Conservation (phyloP, 1,140 invertebrate genomes). For the Hyles vespertilio region DNA sequence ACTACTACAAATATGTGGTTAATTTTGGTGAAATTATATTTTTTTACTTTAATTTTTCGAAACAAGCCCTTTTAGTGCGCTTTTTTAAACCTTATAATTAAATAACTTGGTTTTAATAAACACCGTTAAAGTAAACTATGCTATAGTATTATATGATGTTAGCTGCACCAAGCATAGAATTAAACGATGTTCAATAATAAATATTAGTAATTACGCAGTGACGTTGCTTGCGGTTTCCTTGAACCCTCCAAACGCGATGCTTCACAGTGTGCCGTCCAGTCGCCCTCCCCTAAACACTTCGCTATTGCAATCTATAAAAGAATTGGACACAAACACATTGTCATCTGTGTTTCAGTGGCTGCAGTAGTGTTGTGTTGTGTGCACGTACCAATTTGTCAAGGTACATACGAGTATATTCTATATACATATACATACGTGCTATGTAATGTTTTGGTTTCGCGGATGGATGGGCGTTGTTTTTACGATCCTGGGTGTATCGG, state of each 20-base stretch:
- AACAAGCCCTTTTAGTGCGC: too few relatives aligned
- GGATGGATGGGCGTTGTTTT: background rate
- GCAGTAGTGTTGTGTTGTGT: constrained; percentile 68
- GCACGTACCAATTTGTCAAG: constrained; percentile 44
- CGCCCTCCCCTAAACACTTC: constrained; percentile 45
- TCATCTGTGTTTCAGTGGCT: constrained; percentile 61
- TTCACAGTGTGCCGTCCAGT: constrained; percentile 15
- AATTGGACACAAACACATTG: constrained; percentile 45
- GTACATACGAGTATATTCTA: constrained; percentile 30
- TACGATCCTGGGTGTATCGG: background rate
- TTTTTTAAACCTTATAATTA: too few relatives aligned
- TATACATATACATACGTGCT: background rate
- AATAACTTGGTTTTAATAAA: too few relatives aligned
- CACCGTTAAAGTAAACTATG: too few relatives aligned
- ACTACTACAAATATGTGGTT: too few relatives aligned
- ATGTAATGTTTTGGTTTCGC: background rate
- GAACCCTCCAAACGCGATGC: constrained; percentile 41
- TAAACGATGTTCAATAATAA: too few relatives aligned
- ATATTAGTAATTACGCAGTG: background rate
- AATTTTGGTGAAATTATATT: too few relatives aligned
- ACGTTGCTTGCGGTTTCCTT: constrained; percentile 31
- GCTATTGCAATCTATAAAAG: constrained; percentile 65
- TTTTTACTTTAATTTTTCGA: too few relatives aligned
- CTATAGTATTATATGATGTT: too few relatives aligned
- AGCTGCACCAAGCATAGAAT: too few relatives aligned